Evolutionary conservation across 2,888 invertebrate genomes (phyloP).

Genomic region (Sinotaia quadrata): DNA sequence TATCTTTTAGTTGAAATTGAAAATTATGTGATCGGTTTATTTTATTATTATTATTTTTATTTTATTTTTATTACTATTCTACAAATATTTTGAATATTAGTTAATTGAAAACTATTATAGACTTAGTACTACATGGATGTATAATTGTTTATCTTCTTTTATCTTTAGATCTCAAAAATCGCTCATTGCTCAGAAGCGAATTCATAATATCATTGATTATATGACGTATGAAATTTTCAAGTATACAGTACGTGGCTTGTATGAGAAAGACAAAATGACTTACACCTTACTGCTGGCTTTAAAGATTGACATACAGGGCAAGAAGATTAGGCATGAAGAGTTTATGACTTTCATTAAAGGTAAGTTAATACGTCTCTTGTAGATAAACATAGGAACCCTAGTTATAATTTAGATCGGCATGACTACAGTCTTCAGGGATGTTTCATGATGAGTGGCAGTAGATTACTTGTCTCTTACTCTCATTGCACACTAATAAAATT

Average conservation of each 20-base stretch:
- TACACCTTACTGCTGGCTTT: constrained; percentile 72
- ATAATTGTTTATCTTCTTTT: no score
- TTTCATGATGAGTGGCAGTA: no score
- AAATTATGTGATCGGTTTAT: background rate
- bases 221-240: constrained; percentile 72
- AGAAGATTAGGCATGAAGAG: constrained; percentile 66
- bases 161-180: constrained; percentile 65
- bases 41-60: background rate
- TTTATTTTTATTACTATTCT: background rate
- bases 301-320: constrained; percentile 70
- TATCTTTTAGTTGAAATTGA: no score
- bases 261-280: constrained; percentile 71
- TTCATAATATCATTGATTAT: constrained; percentile 71
- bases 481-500: no score
- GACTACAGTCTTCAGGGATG: no score
- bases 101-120: no score
- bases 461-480: no score
- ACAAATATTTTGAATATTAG: no score
- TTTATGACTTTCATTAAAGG: constrained; percentile 70
- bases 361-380: no score
- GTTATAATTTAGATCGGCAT: no score
- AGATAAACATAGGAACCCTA: no score
- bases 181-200: constrained; percentile 70
- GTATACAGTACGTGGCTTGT: constrained; percentile 71
- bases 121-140: no score